phyloP scores from a whole-genome alignment of 1,140 invertebrate species.

The Neelides sp. region DNA sequence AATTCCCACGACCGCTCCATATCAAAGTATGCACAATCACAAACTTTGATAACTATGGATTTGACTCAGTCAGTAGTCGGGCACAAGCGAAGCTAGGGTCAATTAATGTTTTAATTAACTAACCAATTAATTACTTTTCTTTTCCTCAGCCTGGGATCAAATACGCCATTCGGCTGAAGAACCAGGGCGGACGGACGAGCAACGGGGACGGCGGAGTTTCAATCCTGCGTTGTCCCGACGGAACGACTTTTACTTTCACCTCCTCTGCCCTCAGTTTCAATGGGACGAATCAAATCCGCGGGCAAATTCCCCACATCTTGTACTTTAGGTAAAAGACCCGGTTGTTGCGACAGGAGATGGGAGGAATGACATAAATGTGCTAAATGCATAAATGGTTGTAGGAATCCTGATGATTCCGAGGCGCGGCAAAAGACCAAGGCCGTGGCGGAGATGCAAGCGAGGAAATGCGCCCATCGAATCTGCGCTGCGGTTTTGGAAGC shows the following conservation, averaged over 20 bases:
- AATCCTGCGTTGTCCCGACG: constrained; percentile 78
- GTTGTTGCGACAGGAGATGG: not conserved
- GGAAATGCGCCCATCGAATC: constrained; percentile 49
- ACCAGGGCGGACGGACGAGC: constrained; percentile 79
- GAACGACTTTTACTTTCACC: constrained; percentile 79
- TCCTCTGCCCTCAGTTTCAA: constrained; percentile 87
- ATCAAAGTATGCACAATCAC: too few relatives aligned
- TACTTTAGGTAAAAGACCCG: constrained; percentile 49
- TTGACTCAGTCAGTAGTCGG: too few relatives aligned
- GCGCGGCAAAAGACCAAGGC: constrained; percentile 48
- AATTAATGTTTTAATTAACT: not conserved
- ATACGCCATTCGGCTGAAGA: constrained; percentile 76
- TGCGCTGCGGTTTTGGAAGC: constrained; percentile 19
- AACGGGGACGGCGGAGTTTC: constrained; percentile 83
- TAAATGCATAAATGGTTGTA: constrained; percentile 32
- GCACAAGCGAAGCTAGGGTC: too few relatives aligned
- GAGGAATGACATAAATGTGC: not conserved
- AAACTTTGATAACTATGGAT: too few relatives aligned
- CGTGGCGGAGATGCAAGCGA: constrained; percentile 54
- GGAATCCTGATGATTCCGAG: constrained; percentile 51
- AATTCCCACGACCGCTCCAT: constrained; percentile 74
- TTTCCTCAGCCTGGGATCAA: constrained; percentile 61
- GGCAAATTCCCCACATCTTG: constrained; percentile 86
- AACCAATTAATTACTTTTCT: constrained; percentile 17
- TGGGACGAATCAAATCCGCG: constrained; percentile 80